phyloP scores from a whole-genome alignment of 1,140 invertebrate species.

The Rhagoletis pomonella region DNA sequence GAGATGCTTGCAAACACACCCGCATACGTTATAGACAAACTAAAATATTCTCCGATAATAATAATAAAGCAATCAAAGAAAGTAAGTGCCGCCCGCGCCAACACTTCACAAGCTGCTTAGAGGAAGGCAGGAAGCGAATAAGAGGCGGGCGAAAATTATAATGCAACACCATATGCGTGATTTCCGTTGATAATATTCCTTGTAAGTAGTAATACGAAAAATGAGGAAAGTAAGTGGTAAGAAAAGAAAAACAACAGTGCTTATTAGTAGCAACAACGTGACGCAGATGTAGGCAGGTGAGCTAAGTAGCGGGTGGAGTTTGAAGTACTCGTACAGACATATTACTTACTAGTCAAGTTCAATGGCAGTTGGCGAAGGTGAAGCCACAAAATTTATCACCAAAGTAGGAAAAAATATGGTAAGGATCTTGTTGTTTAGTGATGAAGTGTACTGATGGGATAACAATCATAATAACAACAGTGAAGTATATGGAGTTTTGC shows the following conservation, averaged over 20 bases:
- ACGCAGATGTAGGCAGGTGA: constrained; percentile 23
- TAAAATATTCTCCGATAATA: constrained; percentile 28
- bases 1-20: not conserved
- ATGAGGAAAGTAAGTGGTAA: not conserved
- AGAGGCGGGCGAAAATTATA: constrained; percentile 16
- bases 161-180: constrained; percentile 53
- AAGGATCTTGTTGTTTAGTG: no score
- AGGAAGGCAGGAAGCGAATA: not conserved
- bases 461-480: no score
- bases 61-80: constrained; percentile 56
- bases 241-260: not conserved
- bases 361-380: constrained; percentile 14
- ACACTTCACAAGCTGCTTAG: not conserved
- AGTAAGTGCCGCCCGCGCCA: not conserved
- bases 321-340: not conserved
- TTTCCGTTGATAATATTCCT: constrained; percentile 41
- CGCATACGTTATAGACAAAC: not conserved
- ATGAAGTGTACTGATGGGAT: no score
- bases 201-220: not conserved
- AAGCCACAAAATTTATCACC: constrained; percentile 18
- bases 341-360: not conserved
- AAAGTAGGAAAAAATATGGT: not conserved
- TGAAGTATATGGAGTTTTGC: no score
- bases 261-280: not conserved
- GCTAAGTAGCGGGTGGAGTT: not conserved